These are phyloP conservation scores for Leptobrachium ailaonicum DNA, from an alignment of 2,113 vertebrate genomes.

Conservation along the genomic window DNA sequence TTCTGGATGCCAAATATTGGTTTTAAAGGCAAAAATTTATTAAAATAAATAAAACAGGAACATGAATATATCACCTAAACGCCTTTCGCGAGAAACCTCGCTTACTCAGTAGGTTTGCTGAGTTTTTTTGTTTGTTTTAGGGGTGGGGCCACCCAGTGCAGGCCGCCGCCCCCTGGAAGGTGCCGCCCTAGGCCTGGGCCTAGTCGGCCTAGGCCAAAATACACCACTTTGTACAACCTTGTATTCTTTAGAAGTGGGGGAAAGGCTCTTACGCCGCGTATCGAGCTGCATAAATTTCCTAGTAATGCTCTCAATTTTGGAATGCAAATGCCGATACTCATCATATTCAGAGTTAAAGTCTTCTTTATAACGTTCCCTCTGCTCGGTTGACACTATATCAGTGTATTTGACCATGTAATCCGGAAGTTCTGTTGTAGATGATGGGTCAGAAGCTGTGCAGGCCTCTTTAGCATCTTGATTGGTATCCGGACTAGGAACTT, in stretches of 20 bases:
- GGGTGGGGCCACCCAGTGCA: no score
- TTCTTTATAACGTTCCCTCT: conserved; percentile 82
- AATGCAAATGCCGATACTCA: conserved; percentile 81
- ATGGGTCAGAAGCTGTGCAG: conserved; percentile 65
- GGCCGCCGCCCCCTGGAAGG: no score
- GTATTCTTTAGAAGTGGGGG: conserved; percentile 80
- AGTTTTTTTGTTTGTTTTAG: no score
- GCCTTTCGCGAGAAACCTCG: no score
- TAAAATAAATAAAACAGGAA: no score
- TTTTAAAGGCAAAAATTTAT: no score
- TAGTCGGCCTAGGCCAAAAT: no score
- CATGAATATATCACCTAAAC: no score
- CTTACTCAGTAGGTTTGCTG: no score
- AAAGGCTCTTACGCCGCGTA: conserved; percentile 70
- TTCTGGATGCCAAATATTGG: no score
- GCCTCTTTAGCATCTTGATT: conserved; percentile 70
- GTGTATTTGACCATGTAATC: conserved; percentile 82
- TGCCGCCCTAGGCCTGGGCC: no score
- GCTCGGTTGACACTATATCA: conserved; percentile 75
- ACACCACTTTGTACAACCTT: no score
- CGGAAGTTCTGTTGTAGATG: conserved; percentile 71
- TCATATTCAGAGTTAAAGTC: conserved; percentile 89
- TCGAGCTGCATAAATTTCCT: conserved; percentile 78
- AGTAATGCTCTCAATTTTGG: conserved; percentile 75
- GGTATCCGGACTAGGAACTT: conserved; percentile 37